phyloP scores from a whole-genome alignment of 2,113 vertebrate genomes.

The Pygoscelis adeliae region DNA sequence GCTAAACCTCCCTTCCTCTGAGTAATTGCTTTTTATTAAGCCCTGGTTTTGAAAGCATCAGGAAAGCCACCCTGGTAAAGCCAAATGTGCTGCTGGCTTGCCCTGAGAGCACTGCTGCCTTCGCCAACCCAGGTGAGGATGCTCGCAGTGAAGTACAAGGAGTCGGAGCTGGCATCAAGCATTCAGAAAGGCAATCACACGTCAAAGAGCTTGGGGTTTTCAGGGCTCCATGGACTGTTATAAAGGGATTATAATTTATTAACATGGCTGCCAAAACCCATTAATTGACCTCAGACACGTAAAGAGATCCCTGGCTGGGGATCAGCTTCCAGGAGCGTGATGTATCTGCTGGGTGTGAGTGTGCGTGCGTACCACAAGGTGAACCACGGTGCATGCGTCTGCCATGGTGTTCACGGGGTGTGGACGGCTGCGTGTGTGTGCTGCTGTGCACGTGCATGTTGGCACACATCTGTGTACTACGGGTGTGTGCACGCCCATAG shows the following conservation, averaged over 20 bases:
- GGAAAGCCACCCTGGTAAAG: background rate
- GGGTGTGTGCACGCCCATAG: background rate
- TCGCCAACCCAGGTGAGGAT: background rate
- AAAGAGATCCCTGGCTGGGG: background rate
- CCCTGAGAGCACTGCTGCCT: background rate
- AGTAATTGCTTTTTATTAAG: background rate
- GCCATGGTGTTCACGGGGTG: fast-evolving
- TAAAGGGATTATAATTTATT: background rate
- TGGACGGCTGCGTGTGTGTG: fast-evolving
- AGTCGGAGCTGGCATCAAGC: background rate
- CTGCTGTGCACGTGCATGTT: background rate
- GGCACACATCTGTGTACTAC: background rate
- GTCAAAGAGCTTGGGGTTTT: background rate
- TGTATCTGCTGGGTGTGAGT: background rate
- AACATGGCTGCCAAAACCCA: background rate
- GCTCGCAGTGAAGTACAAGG: background rate
- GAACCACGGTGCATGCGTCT: fast-evolving
- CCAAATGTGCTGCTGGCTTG: background rate
- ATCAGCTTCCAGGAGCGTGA: background rate
- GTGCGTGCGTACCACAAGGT: background rate
- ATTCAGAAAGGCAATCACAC: background rate
- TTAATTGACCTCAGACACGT: background rate
- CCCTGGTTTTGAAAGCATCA: background rate
- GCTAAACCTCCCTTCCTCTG: background rate
- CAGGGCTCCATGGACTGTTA: background rate